Base-by-base conservation (phyloP, 2,888 invertebrate genomes). In the Lasioglossum morio region DNA sequence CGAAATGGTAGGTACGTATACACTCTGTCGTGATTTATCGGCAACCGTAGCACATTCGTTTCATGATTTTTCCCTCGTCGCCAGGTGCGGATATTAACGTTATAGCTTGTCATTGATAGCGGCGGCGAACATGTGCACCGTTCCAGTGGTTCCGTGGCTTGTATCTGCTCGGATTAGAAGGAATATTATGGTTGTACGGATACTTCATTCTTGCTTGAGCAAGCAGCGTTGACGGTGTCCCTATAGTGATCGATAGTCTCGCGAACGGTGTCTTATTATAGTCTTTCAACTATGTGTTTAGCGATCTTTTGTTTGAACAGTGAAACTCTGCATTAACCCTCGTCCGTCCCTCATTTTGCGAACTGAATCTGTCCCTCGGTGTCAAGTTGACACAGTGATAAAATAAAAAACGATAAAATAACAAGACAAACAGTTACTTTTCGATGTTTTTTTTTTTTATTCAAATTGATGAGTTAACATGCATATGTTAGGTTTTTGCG, bases 51-150 rank as follows among this genome's bases (percentile, higher is more conserved):
- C 66, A 16, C 66, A 66, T 66, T 66, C 69, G 69, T 69, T 69
- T 40, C 53, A 10, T 23, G 34, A 69, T 37, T 69, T 69, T 69
- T 69, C 69, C 37, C 10, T 34, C 4, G 34, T 69, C 8, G 30
- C 66, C 66, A 34, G 34, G 30, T 34, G 66, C 66, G 66, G 66
- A 66, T 34, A 66, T 66, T 66, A 66, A 66, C 66, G 66, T 66
- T 66, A 30, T 30, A 66, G 66, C 30, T 66, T 66, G 66, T 66
- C 66, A 10, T 34, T 30, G 30, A 66, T 60, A 66, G 3, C 66
- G 30, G 66, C 66, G 34, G 16, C 19, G 60, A 30, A 5, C 60
- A 60, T 66, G 34, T 66, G 34, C 60, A 27, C 66, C 19, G 34
- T 30, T 34, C 16, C 19, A 63, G 30, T 34, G 5, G 30, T 30